Evolutionary conservation across 2,113 vertebrate species (phyloP), one percentile per base, ranked within the genome.

Genomic region (Cromileptes altivelis): DNA sequence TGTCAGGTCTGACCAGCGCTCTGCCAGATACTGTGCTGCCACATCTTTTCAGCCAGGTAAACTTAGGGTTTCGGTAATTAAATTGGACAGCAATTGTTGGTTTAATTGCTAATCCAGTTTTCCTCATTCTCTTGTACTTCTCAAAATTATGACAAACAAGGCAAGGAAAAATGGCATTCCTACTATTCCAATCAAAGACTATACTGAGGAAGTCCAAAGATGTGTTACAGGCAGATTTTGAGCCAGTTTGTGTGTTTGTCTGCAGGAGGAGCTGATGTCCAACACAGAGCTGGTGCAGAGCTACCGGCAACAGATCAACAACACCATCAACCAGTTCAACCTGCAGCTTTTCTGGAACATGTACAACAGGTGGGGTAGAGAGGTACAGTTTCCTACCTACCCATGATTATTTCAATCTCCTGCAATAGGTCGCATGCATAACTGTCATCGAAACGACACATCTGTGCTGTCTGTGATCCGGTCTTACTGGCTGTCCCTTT

Each of bases 301-400:
- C 87, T 99, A 99, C 91, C 91, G 97, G 75, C 97, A 99, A 92
- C 98, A 99, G 95, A 99, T 99, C 0, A 93, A 94, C 85, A 98
- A 96, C 2, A 96, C 94, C 61, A 84, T 99, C 91, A 99, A 99
- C 95, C 98, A 98, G 94, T 97, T 96, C 94, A 99, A 99, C 92
- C 95, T 99, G 92, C 98, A 99, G 94, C 98, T 99, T 68, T 99
- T 99, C 96, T 98, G 98, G 97, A 99, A 98, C 94, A 97, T 99
- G 97, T 99, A 99, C 95, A 99, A 99, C 90, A 96, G 98, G 98
- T 99, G 86, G 8, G 98, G 98, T 99, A 86, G 8, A 80, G 62
- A 74, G 12, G 71, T n/a, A 25, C 14, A 30, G 14, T 15, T 14
- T 15, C 47, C 49, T 50, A 18, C 49, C 15, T 6, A 9, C 42